phyloP scores from a whole-genome alignment of 1,140 invertebrate species.

The Platorchestia sp. region DNA sequence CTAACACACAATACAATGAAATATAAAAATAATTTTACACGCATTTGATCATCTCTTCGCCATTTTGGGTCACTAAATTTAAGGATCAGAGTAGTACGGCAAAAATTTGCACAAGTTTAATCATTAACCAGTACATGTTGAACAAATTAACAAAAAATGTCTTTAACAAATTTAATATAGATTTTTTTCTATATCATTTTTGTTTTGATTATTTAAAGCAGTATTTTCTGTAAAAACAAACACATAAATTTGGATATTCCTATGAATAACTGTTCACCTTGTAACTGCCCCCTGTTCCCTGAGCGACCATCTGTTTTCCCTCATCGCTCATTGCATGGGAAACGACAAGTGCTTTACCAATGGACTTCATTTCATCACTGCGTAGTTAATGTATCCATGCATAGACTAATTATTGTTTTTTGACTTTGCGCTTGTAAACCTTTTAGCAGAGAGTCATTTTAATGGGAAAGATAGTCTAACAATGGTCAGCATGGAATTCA shows the following conservation, averaged over 20 bases:
- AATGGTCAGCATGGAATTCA: too few relatives aligned
- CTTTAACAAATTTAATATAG: too few relatives aligned
- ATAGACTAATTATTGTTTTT: neutral
- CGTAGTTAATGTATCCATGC: neutral
- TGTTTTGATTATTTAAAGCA: too few relatives aligned
- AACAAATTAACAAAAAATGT: neutral
- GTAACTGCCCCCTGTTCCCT: neutral
- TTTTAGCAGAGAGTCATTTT: too few relatives aligned
- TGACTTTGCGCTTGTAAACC: too few relatives aligned
- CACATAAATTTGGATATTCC: neutral
- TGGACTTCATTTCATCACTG: neutral
- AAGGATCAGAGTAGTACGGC: neutral
- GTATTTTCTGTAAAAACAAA: too few relatives aligned
- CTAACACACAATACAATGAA: conserved; percentile 30
- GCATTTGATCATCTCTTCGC: conserved; percentile 35
- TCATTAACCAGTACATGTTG: neutral
- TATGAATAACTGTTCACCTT: neutral
- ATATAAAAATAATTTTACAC: conserved; percentile 41
- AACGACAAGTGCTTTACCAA: neutral
- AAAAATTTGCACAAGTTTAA: neutral
- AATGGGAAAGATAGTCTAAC: too few relatives aligned
- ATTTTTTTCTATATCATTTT: too few relatives aligned
- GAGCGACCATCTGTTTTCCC: neutral
- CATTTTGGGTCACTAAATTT: conserved; percentile 29
- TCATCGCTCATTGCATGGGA: neutral